A percentile compares a stretch with the other conserved stretches of the same genome.
phyloP scores from a whole-genome alignment of 1,140 invertebrate genomes.

The Zaprionus nigranus region DNA sequence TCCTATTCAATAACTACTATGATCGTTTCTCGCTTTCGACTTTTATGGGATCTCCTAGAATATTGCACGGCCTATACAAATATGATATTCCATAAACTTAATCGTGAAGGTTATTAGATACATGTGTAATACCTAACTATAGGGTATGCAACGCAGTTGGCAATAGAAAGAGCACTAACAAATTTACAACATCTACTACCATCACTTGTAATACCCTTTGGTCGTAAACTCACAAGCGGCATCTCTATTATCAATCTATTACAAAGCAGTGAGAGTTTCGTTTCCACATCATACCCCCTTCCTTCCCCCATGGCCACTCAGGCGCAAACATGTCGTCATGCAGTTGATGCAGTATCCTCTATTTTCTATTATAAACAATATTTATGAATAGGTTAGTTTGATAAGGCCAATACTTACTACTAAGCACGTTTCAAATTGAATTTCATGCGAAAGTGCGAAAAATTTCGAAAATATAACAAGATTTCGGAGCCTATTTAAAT shows the following conservation, averaged over 20 bases:
- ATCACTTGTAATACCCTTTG: slow-evolving; percentile 23
- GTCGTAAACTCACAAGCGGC: slow-evolving; percentile 1
- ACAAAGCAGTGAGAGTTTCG: neutral
- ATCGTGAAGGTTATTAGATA: no score
- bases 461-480: neutral
- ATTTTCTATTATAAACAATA: neutral
- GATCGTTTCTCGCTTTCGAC: neutral
- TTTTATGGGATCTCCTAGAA: neutral
- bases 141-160: neutral
- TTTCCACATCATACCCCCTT: neutral
- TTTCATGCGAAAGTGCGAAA: no score
- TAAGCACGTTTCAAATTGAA: slow-evolving; percentile 3
- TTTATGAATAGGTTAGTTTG: neutral
- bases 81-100: no score
- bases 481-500: neutral
- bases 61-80: no score
- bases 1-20: no score
- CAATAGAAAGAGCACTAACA: neutral
- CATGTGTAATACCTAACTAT: neutral
- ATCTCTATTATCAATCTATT: slow-evolving; percentile 7
- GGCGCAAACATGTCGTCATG: neutral
- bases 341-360: neutral
- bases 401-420: neutral
- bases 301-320: neutral
- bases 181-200: neutral